Evolutionary conservation across 2,797 vertebrate genomes (phyloP).

Genomic region (Eutrigla gurnardus): DNA sequence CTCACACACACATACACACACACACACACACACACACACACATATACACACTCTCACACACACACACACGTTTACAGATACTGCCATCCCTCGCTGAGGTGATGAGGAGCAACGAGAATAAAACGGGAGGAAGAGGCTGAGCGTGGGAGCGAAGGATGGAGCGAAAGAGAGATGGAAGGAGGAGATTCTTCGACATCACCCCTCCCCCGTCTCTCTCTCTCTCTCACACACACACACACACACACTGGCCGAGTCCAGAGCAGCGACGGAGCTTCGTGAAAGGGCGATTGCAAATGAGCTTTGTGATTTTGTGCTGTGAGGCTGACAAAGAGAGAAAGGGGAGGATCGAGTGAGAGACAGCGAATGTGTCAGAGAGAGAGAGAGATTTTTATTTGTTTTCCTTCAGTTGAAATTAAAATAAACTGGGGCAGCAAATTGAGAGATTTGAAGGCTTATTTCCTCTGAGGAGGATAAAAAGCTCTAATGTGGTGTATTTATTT

Average conservation of each 20-base stretch:
- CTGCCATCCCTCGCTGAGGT: slow-evolving; percentile 29
- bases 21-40: slow-evolving; percentile 24
- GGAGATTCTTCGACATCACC: slow-evolving; percentile 51
- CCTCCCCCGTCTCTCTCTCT: slow-evolving; percentile 57
- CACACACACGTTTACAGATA: slow-evolving; percentile 34
- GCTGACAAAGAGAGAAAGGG: slow-evolving; percentile 64
- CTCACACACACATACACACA: slow-evolving; percentile 33
- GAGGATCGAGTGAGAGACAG: slow-evolving; percentile 37
- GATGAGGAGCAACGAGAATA: slow-evolving; percentile 38
- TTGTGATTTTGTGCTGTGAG: slow-evolving; percentile 63
- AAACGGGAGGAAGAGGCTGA: slow-evolving; percentile 37
- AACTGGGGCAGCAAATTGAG: slow-evolving; percentile 42
- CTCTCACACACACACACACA: slow-evolving; percentile 23
- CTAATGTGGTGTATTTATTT: not conserved
- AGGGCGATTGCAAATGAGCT: slow-evolving; percentile 78
- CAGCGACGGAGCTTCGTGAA: slow-evolving; percentile 61
- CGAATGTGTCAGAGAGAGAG: slow-evolving; percentile 6
- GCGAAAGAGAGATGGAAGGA: slow-evolving; percentile 50
- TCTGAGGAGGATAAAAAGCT: slow-evolving; percentile 42
- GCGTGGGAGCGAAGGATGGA: slow-evolving; percentile 39
- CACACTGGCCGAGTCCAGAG: slow-evolving; percentile 49
- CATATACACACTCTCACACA: slow-evolving; percentile 27
- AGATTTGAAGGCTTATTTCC: slow-evolving; percentile 50
- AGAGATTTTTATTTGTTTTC: slow-evolving; percentile 37
- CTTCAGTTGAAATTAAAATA: slow-evolving; percentile 37